Percentiles rank a stretch among this genome's conserved stretches.
phyloP scores from a whole-genome alignment of 2,888 invertebrate species.

The Harpalus rubripes region DNA sequence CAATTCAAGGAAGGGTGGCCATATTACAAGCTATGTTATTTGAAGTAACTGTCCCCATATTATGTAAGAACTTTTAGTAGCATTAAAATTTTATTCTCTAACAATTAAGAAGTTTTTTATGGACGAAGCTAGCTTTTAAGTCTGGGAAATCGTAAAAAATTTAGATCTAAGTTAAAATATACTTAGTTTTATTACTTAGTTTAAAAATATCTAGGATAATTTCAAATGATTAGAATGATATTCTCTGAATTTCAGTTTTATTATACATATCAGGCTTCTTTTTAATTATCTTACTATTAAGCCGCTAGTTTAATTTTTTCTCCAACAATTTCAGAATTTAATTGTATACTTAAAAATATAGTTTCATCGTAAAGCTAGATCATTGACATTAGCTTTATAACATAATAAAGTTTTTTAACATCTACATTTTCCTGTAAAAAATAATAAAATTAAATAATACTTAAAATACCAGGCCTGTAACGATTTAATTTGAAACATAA shows the following conservation, averaged over 20 bases:
- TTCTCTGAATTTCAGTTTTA: constrained; percentile 53
- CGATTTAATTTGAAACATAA: background rate
- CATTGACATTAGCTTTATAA: constrained; percentile 37
- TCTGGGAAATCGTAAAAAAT: constrained; percentile 53
- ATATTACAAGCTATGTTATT: background rate
- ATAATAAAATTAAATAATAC: constrained; percentile 8
- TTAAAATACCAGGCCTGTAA: background rate
- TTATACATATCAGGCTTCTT: constrained; percentile 44
- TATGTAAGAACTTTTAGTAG: constrained; percentile 14
- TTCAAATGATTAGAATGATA: constrained; percentile 55
- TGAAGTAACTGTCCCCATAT: background rate
- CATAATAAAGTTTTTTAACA: constrained; percentile 26
- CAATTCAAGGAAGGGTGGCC: background rate
- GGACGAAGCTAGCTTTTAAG: constrained; percentile 5
- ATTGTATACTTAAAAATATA: constrained; percentile 56
- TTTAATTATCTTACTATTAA: constrained; percentile 46
- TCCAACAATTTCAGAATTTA: constrained; percentile 11
- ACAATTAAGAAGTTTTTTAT: constrained; percentile 44
- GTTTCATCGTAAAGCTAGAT: constrained; percentile 22
- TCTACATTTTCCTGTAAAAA: constrained; percentile 11
- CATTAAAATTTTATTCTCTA: constrained; percentile 35
- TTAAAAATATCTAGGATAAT: constrained; percentile 63
- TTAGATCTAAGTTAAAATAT: constrained; percentile 52
- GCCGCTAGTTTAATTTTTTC: constrained; percentile 50
- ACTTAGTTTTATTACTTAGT: constrained; percentile 47